These are phyloP conservation scores for human (Homo sapiens) DNA, from an alignment of 2,113 vertebrate species.

Conservation along the genomic window GRCh38 chr2:37641501-37642000, in stretches of 20 bases:
- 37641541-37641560: not conserved
- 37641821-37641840: constrained; percentile 48
- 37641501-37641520: not conserved
- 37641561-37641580: not conserved
- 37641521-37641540: not conserved
- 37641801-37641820: constrained; percentile 32
- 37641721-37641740: constrained; percentile 8
- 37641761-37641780: constrained; percentile 23
- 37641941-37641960: constrained; percentile 37
- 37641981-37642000: constrained; percentile 36
- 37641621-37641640: not conserved
- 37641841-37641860: constrained; percentile 44
- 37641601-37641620: not conserved
- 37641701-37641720: constrained; percentile 65
- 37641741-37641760: constrained; percentile 48
- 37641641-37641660: constrained; percentile 66
- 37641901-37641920: constrained; percentile 39
- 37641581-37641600: not conserved
- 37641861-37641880: constrained; percentile 29
- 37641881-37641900: not conserved
- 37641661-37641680: constrained; percentile 72
- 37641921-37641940: constrained; percentile 49
- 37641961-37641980: not conserved
- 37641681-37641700: constrained; percentile 66
- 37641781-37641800: constrained; percentile 57